Percentiles rank a stretch among this genome's conserved stretches.
These are phyloP conservation scores for Cephus cinctus DNA, from an alignment of 1,140 invertebrate species.

Conservation along the genomic window DNA sequence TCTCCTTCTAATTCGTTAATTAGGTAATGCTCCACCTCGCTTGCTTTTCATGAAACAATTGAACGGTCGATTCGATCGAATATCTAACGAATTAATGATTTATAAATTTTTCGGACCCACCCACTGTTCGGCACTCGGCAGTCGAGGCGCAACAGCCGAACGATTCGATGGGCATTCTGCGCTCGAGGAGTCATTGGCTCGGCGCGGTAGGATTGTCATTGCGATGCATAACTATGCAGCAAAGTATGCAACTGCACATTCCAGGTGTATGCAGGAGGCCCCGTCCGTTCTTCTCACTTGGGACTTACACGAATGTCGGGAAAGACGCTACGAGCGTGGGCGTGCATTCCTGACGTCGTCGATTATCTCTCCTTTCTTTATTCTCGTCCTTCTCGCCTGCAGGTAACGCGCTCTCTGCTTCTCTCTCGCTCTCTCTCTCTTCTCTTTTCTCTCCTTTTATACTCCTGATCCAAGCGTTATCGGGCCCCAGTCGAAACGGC, in stretches of 20 bases:
- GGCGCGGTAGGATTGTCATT: constrained; percentile 30
- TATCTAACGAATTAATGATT: no score
- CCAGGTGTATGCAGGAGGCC: constrained; percentile 35
- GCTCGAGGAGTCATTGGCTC: no score
- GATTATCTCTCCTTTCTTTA: constrained; percentile 45
- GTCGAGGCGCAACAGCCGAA: no score
- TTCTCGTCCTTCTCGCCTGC: no score
- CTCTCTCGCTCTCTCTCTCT: constrained; percentile 13
- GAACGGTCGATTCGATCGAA: no score
- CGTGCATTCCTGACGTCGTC: constrained; percentile 48
- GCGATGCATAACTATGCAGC: constrained; percentile 40
- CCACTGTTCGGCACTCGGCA: no score
- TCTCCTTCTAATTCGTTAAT: no score
- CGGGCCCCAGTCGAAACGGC: constrained; percentile 45
- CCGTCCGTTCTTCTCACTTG: no score
- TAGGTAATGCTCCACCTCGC: no score
- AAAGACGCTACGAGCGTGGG: constrained; percentile 49
- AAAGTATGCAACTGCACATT: constrained; percentile 45
- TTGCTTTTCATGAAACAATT: no score
- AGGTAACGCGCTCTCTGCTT: constrained; percentile 7
- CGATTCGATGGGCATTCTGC: no score
- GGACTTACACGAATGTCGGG: constrained; percentile 37
- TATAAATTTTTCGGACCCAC: no score
- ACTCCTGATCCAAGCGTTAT: constrained; percentile 24
- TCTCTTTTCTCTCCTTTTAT: constrained; percentile 9